Base-by-base conservation (phyloP, 2,888 invertebrate genomes). In the Halocaridina rubra region DNA sequence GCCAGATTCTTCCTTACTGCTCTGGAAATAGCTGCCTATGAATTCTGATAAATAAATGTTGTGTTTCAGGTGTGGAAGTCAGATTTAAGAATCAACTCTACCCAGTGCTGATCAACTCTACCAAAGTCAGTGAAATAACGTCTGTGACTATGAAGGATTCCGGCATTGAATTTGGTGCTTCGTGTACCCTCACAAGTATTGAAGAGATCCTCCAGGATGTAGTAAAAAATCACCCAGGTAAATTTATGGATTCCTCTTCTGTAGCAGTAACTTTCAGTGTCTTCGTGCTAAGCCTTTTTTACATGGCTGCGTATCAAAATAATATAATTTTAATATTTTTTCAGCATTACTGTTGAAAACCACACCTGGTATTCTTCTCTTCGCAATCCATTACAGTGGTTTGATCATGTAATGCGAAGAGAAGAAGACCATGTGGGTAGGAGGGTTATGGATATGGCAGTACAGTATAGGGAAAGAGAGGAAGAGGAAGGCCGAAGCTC, bases 1-100 rank as follows among this genome's bases (percentile, higher is more conserved):
- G n/a, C n/a, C n/a, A n/a, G n/a, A n/a, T n/a, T n/a, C n/a, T n/a
- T n/a, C n/a, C n/a, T n/a, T n/a, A n/a, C n/a, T n/a, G n/a, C n/a
- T n/a, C n/a, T n/a, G n/a, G n/a, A n/a, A n/a, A n/a, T n/a, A n/a
- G n/a, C n/a, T n/a, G n/a, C n/a, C n/a, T n/a, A n/a, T n/a, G n/a
- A n/a, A n/a, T n/a, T n/a, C n/a, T n/a, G n/a, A n/a, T n/a, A n/a
- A n/a, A n/a, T n/a, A n/a, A n/a, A n/a, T n/a, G n/a, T n/a, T n/a
- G n/a, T n/a, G n/a, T n/a, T 30, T 67, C 89, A 92, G 94, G 94
- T 0, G 94, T 98, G n/a, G 98, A 98, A 92, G 93, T 95, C 8
- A 98, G 97, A 91, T 96, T 97, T 90, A 84, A 80, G 79, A 69
- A 84, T 53, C 79, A 80, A 32, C 46, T 72, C 19, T 84, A 95